These are phyloP conservation scores for Argyrosomus japonicus DNA, from an alignment of 2,113 vertebrate species.

Conservation along the genomic window DNA sequence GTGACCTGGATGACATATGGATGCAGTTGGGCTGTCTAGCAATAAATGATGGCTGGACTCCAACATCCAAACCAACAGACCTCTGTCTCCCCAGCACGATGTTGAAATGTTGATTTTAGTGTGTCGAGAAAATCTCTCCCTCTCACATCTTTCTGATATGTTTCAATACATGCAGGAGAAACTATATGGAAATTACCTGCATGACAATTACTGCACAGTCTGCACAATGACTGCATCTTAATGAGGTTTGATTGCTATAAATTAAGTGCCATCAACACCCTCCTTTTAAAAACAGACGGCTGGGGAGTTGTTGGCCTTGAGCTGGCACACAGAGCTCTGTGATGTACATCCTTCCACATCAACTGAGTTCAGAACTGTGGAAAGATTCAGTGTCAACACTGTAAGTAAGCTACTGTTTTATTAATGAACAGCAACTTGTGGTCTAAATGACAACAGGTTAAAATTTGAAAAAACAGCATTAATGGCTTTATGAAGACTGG, in stretches of 20 bases:
- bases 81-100: not conserved
- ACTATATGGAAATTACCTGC: slow-evolving; percentile 5
- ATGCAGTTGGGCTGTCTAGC: slow-evolving; percentile 37
- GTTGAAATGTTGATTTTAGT: not conserved
- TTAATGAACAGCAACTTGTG: not conserved
- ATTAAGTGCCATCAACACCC: slow-evolving; percentile 13
- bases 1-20: slow-evolving; percentile 63
- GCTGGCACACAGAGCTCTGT: slow-evolving; percentile 33
- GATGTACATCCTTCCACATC: not conserved
- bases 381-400: not conserved
- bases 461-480: not conserved
- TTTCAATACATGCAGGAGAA: slow-evolving; percentile 12
- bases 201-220: slow-evolving; percentile 5
- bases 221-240: slow-evolving; percentile 15
- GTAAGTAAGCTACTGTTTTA: not conserved
- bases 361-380: slow-evolving; percentile 1
- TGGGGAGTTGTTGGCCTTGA: not conserved
- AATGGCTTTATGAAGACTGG: no score
- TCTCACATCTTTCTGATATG: not conserved
- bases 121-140: not conserved
- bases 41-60: slow-evolving; percentile 35
- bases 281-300: slow-evolving; percentile 33
- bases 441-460: not conserved
- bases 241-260: slow-evolving; percentile 23
- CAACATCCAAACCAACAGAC: slow-evolving; percentile 19